Percentiles rank a stretch among this genome's conserved stretches.
phyloP scores from a whole-genome alignment of 2,797 vertebrate species.

The Melanotaenia trifasciata region DNA sequence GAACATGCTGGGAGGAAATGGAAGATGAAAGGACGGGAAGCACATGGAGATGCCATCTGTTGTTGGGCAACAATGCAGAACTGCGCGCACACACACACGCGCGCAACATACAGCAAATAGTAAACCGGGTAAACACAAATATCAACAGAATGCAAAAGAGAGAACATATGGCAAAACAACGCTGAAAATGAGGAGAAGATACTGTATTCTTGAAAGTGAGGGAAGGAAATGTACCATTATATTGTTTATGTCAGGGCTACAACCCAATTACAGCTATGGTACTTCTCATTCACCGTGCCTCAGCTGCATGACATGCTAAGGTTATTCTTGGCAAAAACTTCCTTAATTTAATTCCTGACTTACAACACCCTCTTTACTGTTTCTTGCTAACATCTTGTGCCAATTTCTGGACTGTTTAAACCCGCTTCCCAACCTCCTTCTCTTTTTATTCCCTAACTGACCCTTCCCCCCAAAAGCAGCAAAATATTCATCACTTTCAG shows the following conservation, averaged over 20 bases:
- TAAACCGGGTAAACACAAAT: constrained; percentile 17
- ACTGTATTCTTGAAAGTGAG: background rate
- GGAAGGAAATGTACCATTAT: background rate
- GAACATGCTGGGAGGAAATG: constrained; percentile 53
- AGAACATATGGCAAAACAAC: background rate
- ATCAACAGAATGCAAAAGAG: constrained; percentile 5
- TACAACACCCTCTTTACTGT: too few species aligned
- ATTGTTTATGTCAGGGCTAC: background rate
- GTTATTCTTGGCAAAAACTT: background rate
- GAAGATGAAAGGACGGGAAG: constrained; percentile 60
- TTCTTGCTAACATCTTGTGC: too few species aligned
- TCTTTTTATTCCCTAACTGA: too few species aligned
- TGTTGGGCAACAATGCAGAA: constrained; percentile 56
- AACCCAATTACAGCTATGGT: background rate
- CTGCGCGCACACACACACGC: constrained; percentile 8
- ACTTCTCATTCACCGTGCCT: background rate
- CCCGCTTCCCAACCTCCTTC: too few species aligned
- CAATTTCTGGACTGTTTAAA: too few species aligned
- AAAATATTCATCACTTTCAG: too few species aligned
- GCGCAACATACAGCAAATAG: constrained; percentile 23
- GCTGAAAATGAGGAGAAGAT: constrained; percentile 3
- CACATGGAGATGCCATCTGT: constrained; percentile 74
- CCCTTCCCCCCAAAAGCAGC: too few species aligned
- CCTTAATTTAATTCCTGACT: too few species aligned
- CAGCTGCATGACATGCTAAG: background rate